These are phyloP conservation scores for Tetanocera ferruginea DNA, from an alignment of 2,888 invertebrate species.

Conservation along the genomic window DNA sequence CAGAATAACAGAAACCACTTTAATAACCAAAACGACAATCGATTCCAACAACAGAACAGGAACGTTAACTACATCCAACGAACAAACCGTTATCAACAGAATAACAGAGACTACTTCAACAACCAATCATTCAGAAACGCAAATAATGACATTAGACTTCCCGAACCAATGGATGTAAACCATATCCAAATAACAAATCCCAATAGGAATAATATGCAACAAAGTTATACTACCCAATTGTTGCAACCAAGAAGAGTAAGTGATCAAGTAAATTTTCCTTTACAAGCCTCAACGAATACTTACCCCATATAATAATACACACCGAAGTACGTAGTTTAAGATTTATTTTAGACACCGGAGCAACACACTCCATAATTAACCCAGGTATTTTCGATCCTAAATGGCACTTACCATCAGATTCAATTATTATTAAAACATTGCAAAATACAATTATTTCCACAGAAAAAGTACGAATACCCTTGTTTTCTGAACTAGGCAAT, in stretches of 20 bases:
- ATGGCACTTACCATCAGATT: no score
- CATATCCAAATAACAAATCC: neutral
- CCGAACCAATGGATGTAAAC: slow-evolving; percentile 43
- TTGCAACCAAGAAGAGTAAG: no score
- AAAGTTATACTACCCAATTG: no score
- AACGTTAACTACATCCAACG: no score
- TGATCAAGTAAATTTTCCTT: slow-evolving; percentile 35
- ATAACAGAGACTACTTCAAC: no score
- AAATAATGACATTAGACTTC: slow-evolving; percentile 9
- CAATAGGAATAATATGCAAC: neutral
- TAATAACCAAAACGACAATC: no score
- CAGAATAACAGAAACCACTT: no score
- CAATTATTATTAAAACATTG: slow-evolving; percentile 33
- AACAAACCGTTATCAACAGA: no score
- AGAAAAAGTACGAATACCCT: slow-evolving; percentile 32
- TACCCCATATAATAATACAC: slow-evolving; percentile 42
- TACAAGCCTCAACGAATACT: slow-evolving; percentile 33
- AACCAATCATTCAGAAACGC: no score
- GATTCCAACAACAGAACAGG: no score
- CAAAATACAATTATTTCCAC: slow-evolving; percentile 22
- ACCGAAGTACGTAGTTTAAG: slow-evolving; percentile 32
- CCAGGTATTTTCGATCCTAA: slow-evolving; percentile 39
- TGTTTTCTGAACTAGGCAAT: no score
- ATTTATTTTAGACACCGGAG: slow-evolving; percentile 41
- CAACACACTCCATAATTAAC: slow-evolving; percentile 39